These are phyloP conservation scores for Vidua chalybeata DNA, from an alignment of 2,113 vertebrate species.

Conservation along the genomic window DNA sequence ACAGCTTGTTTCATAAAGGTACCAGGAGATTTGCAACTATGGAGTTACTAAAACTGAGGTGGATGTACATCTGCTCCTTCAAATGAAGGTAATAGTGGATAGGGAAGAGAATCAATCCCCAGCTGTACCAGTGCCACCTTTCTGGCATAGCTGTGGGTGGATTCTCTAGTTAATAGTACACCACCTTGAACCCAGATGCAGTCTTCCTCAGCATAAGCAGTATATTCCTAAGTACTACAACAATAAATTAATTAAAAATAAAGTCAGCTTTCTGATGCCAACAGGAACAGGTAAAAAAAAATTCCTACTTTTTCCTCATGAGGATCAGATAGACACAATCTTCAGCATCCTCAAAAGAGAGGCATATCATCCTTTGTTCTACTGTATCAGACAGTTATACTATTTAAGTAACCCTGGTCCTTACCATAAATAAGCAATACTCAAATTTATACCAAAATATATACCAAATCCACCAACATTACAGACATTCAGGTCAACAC, in stretches of 20 bases:
- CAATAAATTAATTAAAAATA: neutral
- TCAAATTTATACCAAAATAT: neutral
- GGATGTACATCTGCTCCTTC: neutral
- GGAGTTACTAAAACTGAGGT: neutral
- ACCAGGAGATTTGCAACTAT: neutral
- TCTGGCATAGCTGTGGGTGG: neutral
- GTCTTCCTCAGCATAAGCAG: neutral
- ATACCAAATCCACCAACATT: neutral
- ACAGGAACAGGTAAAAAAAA: neutral
- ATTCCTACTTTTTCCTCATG: neutral
- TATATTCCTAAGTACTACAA: neutral
- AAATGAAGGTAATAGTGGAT: neutral
- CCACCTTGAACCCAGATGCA: neutral
- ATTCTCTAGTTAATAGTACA: neutral
- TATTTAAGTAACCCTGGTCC: neutral
- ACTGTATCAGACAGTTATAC: neutral
- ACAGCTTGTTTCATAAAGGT: neutral
- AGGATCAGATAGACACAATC: neutral
- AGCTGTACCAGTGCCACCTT: neutral
- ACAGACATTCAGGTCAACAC: neutral
- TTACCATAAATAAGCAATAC: neutral
- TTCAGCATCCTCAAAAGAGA: neutral
- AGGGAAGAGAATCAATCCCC: neutral
- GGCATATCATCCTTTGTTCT: neutral
- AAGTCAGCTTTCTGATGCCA: neutral